phyloP scores from a whole-genome alignment of 2,113 vertebrate genomes.

The Upupa epops region DNA sequence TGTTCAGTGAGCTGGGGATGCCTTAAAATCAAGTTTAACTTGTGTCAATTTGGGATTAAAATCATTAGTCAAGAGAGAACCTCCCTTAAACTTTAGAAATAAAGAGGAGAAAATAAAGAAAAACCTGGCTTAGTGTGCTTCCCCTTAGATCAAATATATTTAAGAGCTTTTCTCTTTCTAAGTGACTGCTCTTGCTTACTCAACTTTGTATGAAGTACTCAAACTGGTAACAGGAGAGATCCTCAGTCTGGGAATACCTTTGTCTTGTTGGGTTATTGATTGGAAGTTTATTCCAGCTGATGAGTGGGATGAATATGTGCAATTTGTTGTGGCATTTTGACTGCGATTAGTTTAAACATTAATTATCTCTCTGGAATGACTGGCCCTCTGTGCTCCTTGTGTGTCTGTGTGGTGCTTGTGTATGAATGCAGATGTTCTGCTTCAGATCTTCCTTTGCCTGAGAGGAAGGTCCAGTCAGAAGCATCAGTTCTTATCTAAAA shows the following conservation, averaged over 20 bases:
- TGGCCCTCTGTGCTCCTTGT: not conserved
- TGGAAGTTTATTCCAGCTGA: not conserved
- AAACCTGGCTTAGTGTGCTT: not conserved
- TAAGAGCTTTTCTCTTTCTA: not conserved
- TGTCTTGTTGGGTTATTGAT: constrained; percentile 2
- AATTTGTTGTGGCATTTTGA: constrained; percentile 27
- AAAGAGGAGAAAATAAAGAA: not conserved
- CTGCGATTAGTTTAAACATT: not conserved
- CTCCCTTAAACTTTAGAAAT: not conserved
- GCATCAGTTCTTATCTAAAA: constrained; percentile 1
- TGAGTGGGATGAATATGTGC: not conserved
- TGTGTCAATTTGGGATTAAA: not conserved
- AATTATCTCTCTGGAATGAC: constrained; percentile 7
- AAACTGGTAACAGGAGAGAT: not conserved
- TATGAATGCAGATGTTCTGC: constrained; percentile 33
- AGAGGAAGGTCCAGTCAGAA: not conserved
- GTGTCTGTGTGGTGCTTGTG: not conserved
- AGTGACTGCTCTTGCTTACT: not conserved
- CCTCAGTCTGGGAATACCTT: not conserved
- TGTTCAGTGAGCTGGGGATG: not conserved
- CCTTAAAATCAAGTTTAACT: not conserved
- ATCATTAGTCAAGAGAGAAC: not conserved
- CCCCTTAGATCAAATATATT: not conserved
- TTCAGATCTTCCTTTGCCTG: not conserved
- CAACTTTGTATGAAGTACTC: not conserved